Percentiles rank a stretch among this genome's conserved stretches.
Conservation (phyloP, 2,797 vertebrate genomes). For the Danio albolineatus region DNA sequence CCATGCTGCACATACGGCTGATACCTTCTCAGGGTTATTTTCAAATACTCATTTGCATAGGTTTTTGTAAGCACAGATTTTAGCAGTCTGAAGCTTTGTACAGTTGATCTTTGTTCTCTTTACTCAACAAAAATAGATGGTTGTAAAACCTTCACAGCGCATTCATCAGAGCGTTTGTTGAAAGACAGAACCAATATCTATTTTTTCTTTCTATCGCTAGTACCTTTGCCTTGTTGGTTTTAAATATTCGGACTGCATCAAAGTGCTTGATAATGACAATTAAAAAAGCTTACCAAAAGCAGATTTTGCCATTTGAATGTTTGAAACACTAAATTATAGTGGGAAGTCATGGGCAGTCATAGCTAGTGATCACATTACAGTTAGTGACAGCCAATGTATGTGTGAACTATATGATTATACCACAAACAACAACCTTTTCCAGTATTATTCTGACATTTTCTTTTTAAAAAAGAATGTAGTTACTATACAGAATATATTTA, state of each 20-base stretch:
- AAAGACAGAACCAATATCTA: background rate
- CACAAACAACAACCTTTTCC: too few relatives aligned
- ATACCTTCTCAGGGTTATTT: constrained; percentile 30
- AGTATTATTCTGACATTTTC: too few relatives aligned
- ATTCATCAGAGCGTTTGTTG: background rate
- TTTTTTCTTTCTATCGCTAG: background rate
- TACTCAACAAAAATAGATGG: background rate
- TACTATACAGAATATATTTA: too few relatives aligned
- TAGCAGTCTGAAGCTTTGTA: constrained; percentile 1
- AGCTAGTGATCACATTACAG: background rate
- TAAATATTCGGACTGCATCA: background rate
- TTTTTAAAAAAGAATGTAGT: too few relatives aligned
- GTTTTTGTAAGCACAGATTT: constrained; percentile 2
- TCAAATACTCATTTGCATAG: constrained; percentile 29
- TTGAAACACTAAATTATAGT: background rate
- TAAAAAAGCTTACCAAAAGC: too few relatives aligned
- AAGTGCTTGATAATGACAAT: background rate
- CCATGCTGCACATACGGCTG: background rate
- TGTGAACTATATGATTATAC: too few relatives aligned
- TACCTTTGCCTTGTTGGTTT: background rate
- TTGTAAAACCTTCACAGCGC: background rate
- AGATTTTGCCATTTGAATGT: too few relatives aligned
- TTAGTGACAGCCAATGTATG: background rate
- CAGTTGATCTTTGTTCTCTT: background rate
- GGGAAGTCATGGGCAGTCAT: background rate